Evolutionary conservation across 2,888 invertebrate species (phyloP).

Genomic region (Artemia sinica): DNA sequence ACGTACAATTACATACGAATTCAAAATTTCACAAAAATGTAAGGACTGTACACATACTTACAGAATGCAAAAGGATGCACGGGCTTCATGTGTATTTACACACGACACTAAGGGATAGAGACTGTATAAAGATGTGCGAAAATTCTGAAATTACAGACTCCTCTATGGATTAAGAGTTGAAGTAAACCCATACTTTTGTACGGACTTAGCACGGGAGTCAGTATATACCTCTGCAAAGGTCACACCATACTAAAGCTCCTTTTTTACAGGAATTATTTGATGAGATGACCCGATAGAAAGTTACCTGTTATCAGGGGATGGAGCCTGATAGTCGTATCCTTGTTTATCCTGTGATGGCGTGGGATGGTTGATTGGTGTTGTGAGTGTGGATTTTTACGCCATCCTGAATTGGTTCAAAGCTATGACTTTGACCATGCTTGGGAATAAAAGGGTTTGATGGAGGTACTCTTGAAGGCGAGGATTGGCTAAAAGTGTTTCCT

Average conservation of each 20-base stretch:
- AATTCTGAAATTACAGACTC: too few relatives aligned
- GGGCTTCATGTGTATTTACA: too few relatives aligned
- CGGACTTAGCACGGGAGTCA: background rate
- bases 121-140: too few relatives aligned
- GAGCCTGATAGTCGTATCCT: conserved; percentile 1
- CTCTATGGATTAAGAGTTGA: too few relatives aligned
- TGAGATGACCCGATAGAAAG: background rate
- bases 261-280: background rate
- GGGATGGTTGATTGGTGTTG: background rate
- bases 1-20: too few relatives aligned
- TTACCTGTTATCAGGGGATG: conserved; percentile 4
- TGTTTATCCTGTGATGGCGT: background rate
- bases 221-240: background rate
- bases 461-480: too few relatives aligned
- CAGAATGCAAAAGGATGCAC: too few relatives aligned
- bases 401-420: conserved; percentile 5
- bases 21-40: too few relatives aligned
- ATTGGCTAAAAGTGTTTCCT: too few relatives aligned
- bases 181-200: background rate
- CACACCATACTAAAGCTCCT: background rate
- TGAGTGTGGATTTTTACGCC: conserved; percentile 3
- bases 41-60: too few relatives aligned
- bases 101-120: too few relatives aligned
- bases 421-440: background rate
- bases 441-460: background rate